These are phyloP conservation scores for Poliocrania exsul DNA, from an alignment of 2,797 vertebrate genomes.

Conservation along the genomic window DNA sequence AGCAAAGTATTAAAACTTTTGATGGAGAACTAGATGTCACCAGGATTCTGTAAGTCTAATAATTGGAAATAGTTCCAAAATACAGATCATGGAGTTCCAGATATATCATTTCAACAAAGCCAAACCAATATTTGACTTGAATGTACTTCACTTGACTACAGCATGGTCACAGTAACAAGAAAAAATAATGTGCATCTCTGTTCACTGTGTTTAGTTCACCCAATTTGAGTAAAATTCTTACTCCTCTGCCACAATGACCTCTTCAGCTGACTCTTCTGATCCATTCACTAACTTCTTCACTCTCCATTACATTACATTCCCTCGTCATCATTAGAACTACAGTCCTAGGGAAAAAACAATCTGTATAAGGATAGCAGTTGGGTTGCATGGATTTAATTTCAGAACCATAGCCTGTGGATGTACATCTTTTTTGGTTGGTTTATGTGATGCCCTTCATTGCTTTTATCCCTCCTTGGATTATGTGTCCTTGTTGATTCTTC, in stretches of 20 bases:
- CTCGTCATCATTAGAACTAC: neutral
- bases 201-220: neutral
- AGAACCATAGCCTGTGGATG: neutral
- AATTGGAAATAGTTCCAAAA: neutral
- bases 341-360: neutral
- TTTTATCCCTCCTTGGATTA: neutral
- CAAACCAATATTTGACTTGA: neutral
- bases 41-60: neutral
- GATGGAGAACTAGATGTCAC: neutral
- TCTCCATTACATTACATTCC: neutral
- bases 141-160: neutral
- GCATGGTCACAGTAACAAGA: neutral
- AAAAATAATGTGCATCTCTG: accelerated
- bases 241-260: neutral
- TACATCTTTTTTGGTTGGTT: neutral
- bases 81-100: neutral
- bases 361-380: accelerated
- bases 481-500: neutral
- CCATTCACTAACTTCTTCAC: neutral
- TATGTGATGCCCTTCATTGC: neutral
- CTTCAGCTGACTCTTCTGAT: neutral
- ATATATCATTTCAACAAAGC: neutral
- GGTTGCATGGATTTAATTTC: neutral
- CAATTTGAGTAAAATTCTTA: neutral
- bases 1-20: neutral